A percentile compares a stretch with the other conserved stretches of the same genome.
Conservation (phyloP, 2,113 vertebrate species). For the Macrotus californicus region DNA sequence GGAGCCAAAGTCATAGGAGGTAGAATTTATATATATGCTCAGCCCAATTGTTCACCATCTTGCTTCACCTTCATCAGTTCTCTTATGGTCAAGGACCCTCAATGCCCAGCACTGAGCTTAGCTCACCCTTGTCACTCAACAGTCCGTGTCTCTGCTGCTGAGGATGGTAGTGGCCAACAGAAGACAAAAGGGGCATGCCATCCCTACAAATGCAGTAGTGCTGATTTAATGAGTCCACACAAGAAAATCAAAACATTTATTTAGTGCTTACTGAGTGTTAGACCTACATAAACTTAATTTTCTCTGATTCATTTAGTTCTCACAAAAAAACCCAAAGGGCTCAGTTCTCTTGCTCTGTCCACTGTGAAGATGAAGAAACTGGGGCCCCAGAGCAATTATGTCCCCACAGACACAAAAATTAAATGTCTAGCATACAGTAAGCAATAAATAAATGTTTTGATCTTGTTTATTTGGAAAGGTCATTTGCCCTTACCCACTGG, state of each 20-base stretch:
- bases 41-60: accelerated
- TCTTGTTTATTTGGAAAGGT: neutral
- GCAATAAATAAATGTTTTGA: neutral
- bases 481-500: neutral
- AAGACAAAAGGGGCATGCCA: neutral
- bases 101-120: neutral
- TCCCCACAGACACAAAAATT: neutral
- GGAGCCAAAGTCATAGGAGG: neutral
- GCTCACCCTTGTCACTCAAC: neutral
- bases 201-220: neutral
- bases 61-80: neutral
- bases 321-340: neutral
- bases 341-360: neutral
- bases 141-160: neutral
- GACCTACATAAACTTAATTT: neutral
- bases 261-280: neutral
- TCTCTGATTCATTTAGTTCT: neutral
- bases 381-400: no score
- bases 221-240: neutral
- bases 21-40: neutral
- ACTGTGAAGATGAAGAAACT: neutral
- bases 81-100: accelerated
- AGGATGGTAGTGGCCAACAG: neutral
- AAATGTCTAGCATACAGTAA: neutral
- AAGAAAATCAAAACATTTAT: neutral